Base-by-base conservation (phyloP, 2,113 vertebrate species). In the Nothoprocta perdicaria region DNA sequence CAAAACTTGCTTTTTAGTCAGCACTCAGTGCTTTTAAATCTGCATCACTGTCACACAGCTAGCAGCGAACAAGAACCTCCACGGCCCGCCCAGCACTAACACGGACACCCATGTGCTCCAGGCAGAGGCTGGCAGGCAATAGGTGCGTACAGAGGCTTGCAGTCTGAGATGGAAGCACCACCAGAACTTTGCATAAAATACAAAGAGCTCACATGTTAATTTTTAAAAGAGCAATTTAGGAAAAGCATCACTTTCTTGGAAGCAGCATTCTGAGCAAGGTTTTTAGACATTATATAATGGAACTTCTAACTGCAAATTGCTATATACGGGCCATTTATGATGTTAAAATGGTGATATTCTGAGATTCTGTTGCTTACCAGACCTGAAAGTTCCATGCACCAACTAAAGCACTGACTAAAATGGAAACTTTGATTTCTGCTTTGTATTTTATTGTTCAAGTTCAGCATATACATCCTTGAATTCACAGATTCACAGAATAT, bases 261-360 rank as follows among this genome's bases (percentile, higher is more conserved):
- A 73, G 21, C 19, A 53, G 16, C 16, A 74, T n/a, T 62, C 52
- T 31, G 57, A 79, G 52, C 6, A 58, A 14, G 61, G 29, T 1
- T 73, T 62, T 75, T 62, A 1, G 1, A 14, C 22, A 46, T 31
- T 74, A 81, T 18, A 41, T 29, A 55, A 46, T 0, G 76, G 24
- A 31, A 71, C 38, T 80, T 73, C 48, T 90, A 21, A 46, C 33
- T 43, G 31, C 27, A 61, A 65, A 73, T 29, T 61, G 31, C 40
- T 83, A 31, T 12, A 35, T 0, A 0, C 2, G 61, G n/a, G 12
- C 4, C 4, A 57, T 79, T 66, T 58, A 75, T 19, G 19, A 22
- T 12, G 22, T 83, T 43, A 62, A 67, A 80, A 80, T 35, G 66
- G 16, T 52, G 11, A 19, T 68, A 71, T 48, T 75, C 41, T 41